These are phyloP conservation scores for Apostichopus leukothele DNA, from an alignment of 53 echinoderm and acorn worm species.

Conservation along the genomic window DNA sequence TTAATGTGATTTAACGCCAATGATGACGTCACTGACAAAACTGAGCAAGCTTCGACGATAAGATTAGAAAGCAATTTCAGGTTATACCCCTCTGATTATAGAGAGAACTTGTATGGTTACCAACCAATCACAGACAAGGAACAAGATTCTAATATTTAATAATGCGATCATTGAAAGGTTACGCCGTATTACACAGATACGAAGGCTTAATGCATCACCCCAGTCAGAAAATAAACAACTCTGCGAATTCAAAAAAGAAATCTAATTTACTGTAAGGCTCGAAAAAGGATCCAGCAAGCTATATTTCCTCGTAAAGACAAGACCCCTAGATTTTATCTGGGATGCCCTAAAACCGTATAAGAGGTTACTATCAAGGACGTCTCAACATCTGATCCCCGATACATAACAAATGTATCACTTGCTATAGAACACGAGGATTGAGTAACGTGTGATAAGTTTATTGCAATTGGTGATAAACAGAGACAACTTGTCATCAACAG, in stretches of 20 bases:
- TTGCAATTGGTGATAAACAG: no score
- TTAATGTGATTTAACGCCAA: constrained; percentile 18
- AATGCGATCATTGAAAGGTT: neutral
- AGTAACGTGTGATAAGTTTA: no score
- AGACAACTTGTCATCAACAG: no score
- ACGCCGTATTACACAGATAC: neutral
- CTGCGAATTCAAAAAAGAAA: neutral
- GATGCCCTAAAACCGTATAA: no score
- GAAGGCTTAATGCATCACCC: neutral
- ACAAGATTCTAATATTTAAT: neutral
- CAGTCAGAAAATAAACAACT: neutral
- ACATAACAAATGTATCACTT: no score
- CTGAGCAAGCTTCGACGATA: neutral
- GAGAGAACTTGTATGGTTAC: neutral
- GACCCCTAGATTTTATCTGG: no score
- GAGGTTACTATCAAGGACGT: no score
- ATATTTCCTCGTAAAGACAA: no score
- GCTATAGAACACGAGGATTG: no score
- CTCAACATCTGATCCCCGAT: no score
- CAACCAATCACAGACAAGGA: neutral
- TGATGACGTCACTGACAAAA: neutral
- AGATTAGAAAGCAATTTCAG: neutral
- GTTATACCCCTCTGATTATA: neutral
- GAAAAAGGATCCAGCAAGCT: neutral
- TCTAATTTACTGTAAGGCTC: neutral